These are phyloP conservation scores for Sebastes iracundus DNA, from an alignment of 2,797 vertebrate genomes.

Conservation along the genomic window DNA sequence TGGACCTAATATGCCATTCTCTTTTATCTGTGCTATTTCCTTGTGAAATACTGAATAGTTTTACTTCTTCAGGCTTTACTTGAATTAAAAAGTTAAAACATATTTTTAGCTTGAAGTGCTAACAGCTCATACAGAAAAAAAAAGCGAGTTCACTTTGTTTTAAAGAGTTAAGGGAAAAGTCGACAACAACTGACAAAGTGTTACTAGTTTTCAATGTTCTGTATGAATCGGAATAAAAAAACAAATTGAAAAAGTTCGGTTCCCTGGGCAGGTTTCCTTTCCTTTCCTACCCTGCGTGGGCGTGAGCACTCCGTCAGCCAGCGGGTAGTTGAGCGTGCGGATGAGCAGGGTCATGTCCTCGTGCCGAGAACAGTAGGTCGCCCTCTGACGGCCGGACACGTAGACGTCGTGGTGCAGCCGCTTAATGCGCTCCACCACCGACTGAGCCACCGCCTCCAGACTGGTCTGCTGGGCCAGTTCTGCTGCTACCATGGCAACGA, in stretches of 20 bases:
- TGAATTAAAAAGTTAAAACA: not conserved
- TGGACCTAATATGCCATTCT: fast-evolving
- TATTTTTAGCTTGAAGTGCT: too few relatives aligned
- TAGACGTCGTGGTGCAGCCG: constrained; percentile 93
- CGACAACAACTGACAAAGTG: too few relatives aligned
- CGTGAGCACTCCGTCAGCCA: constrained; percentile 80
- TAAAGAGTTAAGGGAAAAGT: not conserved
- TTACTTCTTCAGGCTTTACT: not conserved
- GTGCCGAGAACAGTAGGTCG: constrained; percentile 88
- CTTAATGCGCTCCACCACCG: constrained; percentile 94
- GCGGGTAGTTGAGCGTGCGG: constrained; percentile 90
- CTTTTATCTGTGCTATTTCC: not conserved
- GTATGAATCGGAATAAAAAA: not conserved
- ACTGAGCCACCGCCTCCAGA: constrained; percentile 92
- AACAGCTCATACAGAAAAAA: not conserved
- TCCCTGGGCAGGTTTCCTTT: not conserved
- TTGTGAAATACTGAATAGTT: not conserved
- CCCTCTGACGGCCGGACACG: constrained; percentile 90
- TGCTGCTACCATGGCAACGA: constrained; percentile 96
- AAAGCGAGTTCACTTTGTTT: not conserved
- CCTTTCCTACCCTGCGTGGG: constrained; percentile 80
- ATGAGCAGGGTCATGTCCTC: constrained; percentile 98
- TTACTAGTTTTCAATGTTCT: too few relatives aligned
- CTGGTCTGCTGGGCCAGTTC: constrained; percentile 93
- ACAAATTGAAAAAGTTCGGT: not conserved